Evolutionary conservation across 2,113 vertebrate genomes (phyloP).

Genomic region (Propithecus coquereli): DNA sequence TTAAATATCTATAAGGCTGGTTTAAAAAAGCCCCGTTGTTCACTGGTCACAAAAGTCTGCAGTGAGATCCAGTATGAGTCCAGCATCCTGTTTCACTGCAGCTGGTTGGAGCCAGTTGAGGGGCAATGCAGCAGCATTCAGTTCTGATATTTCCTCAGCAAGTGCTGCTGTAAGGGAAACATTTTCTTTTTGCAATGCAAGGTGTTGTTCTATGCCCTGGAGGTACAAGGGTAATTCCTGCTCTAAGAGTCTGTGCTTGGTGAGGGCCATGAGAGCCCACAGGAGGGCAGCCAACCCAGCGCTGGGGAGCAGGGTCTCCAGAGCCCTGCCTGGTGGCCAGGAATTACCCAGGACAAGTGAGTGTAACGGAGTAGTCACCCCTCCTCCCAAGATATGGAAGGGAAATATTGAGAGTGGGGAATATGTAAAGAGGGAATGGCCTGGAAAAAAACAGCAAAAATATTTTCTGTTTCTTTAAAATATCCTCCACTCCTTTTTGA

Average conservation of each 20-base stretch:
- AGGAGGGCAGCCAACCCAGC: not conserved
- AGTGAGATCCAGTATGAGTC: not conserved
- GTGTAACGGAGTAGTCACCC: no score
- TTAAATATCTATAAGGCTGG: not conserved
- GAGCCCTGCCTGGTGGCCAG: not conserved
- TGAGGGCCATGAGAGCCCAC: not conserved
- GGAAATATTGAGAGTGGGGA: no score
- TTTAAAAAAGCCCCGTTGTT: not conserved
- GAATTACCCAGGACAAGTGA: not conserved
- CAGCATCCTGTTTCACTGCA: not conserved
- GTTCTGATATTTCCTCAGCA: not conserved
- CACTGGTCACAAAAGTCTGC: not conserved
- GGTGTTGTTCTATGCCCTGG: not conserved
- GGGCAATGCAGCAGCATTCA: not conserved
- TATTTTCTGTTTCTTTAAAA: no score
- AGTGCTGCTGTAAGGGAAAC: not conserved
- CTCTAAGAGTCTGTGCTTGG: not conserved
- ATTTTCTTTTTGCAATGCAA: not conserved
- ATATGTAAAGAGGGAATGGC: no score
- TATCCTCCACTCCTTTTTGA: no score
- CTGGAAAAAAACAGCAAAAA: no score
- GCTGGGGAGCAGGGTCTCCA: not conserved
- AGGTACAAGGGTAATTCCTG: not conserved
- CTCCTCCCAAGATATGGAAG: no score
- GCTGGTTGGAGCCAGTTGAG: not conserved